Base-by-base conservation (phyloP, 2,888 invertebrate species). In the Tipula confusa region DNA sequence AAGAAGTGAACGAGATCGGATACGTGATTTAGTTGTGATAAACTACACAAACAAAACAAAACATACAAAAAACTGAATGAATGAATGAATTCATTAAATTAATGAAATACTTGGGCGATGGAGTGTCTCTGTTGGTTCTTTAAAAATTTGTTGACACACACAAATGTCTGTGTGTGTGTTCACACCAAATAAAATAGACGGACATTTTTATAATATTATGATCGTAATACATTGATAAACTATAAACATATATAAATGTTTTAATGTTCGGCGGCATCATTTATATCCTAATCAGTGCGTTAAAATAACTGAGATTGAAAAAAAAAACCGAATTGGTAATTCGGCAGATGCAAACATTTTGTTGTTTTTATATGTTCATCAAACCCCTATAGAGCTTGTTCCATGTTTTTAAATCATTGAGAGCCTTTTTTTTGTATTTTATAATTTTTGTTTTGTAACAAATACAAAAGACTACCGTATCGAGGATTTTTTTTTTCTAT, bases 361-460 rank as follows among this genome's bases (percentile, higher is more conserved):
- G 64, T 64, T 64, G 64, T 64, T 64, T 64, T 64, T n/a, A n/a
- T n/a, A n/a, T n/a, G n/a, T n/a, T n/a, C n/a, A n/a, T 64, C 24
- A 24, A 64, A 64, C 64, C 64, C 64, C 64, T 64, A 64, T 64
- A 64, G 64, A 24, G 64, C 7, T 24, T 64, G 64, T 64, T 64
- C 64, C 64, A 64, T 64, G 64, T 64, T 64, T 64, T 64, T 64
- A 80, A 80, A 29, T 80, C 80, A 80, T 31, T 80, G 80, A 80
- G 80, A 80, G 80, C 31, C 80, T 80, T 80, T 80, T 80, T 80
- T 80, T 80, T 29, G 29, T 80, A 18, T 80, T 64, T 64, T 80
- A 80, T 29, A 80, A 29, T 80, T 80, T 80, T n/a, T 80, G 80
- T 80, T 80, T 29, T 80, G 80, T 29, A 80, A 80, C 80, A 80